phyloP scores from a whole-genome alignment of 1,140 invertebrate species.

The Pantala flavescens region DNA sequence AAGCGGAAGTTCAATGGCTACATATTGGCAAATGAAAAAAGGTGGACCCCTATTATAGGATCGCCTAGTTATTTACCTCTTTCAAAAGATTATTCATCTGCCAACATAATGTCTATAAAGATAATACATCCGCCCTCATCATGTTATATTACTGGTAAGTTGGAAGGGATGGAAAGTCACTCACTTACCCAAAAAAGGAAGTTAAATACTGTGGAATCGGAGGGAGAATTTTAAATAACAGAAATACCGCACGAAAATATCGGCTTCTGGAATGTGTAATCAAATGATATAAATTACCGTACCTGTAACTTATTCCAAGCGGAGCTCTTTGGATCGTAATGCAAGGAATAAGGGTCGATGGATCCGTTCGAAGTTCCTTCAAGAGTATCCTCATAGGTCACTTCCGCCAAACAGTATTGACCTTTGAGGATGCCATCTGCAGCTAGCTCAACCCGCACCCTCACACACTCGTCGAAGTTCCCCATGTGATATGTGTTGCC shows the following conservation, averaged over 20 bases:
- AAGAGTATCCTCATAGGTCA: constrained; percentile 21
- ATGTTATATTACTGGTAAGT: no score
- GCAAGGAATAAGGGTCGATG: not conserved
- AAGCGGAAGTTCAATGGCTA: no score
- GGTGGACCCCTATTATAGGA: no score
- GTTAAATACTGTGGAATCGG: not conserved
- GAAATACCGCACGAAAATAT: no score
- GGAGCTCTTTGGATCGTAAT: not conserved
- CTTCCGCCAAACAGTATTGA: constrained; percentile 50
- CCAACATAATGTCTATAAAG: no score
- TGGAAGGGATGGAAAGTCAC: no score
- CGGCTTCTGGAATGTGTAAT: no score
- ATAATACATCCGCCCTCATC: no score
- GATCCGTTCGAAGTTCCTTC: not conserved
- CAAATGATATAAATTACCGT: not conserved
- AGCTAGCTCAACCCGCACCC: constrained; percentile 15
- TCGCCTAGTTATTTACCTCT: no score
- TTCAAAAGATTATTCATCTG: no score
- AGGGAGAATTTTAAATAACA: not conserved
- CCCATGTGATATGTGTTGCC: constrained; percentile 23
- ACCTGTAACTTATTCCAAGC: constrained; percentile 10
- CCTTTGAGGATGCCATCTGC: constrained; percentile 32
- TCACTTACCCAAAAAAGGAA: not conserved
- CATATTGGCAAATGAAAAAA: no score
- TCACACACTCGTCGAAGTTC: constrained; percentile 25